Percentiles rank a stretch among this genome's conserved stretches.
phyloP scores from a whole-genome alignment of 2,113 vertebrate species.

The Pyrgilauda ruficollis region DNA sequence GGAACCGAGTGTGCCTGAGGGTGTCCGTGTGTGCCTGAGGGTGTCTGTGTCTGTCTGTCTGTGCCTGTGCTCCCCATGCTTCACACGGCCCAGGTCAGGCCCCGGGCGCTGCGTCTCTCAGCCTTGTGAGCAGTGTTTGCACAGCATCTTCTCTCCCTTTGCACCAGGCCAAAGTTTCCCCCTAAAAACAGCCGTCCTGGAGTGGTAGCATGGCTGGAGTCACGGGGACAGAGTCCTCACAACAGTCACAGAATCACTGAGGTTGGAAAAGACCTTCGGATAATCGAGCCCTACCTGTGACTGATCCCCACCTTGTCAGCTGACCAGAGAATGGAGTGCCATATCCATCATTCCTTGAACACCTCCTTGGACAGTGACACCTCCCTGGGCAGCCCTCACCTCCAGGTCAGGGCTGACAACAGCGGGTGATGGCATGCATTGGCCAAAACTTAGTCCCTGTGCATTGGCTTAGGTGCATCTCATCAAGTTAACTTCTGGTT shows the following conservation, averaged over 20 bases:
- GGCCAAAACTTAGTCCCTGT: background rate
- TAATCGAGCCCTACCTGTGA: fast-evolving
- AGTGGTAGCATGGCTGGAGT: fast-evolving
- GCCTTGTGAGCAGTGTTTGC: too few species aligned
- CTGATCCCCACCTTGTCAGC: background rate
- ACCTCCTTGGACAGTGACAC: background rate
- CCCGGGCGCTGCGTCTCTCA: fast-evolving
- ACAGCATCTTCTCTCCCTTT: background rate
- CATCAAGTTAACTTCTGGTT: background rate
- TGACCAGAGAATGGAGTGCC: too few species aligned
- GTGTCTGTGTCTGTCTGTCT: too few species aligned
- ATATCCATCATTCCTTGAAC: background rate
- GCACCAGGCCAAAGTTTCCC: fast-evolving
- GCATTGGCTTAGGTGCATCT: background rate
- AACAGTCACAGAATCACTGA: background rate
- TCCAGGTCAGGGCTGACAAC: background rate
- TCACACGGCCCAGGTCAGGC: background rate
- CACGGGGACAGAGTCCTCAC: background rate
- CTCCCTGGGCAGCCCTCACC: background rate
- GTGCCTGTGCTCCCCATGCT: background rate
- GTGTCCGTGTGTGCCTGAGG: background rate
- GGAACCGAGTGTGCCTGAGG: background rate
- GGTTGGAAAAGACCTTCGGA: background rate
- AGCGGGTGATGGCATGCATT: fast-evolving
- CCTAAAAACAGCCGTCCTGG: fast-evolving